Conservation (phyloP, 2,888 invertebrate species). For the Drosophila barbarae region DNA sequence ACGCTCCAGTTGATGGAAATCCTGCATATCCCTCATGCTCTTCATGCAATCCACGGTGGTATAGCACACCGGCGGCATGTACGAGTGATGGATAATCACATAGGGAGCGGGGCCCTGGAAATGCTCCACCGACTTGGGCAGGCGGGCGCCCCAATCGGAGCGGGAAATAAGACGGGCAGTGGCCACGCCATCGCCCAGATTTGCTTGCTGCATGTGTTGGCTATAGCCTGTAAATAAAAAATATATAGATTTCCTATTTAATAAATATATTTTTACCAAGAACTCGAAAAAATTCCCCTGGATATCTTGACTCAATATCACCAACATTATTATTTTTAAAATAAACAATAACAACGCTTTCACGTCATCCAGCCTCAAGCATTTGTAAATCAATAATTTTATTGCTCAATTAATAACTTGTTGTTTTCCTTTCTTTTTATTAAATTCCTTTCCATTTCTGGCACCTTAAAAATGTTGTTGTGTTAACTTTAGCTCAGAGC, state of each 20-base stretch:
- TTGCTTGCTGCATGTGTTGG: slow-evolving; percentile 62
- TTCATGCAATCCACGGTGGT: slow-evolving; percentile 81
- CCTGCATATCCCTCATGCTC: slow-evolving; percentile 85
- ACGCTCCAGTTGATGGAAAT: slow-evolving; percentile 82
- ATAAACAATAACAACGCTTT: background rate
- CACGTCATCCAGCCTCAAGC: background rate
- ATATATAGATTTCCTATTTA: slow-evolving; percentile 20
- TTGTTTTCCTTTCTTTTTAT: background rate
- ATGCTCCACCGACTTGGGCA: slow-evolving; percentile 79
- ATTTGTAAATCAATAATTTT: background rate
- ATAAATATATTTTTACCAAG: background rate
- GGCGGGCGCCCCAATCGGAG: slow-evolving; percentile 83
- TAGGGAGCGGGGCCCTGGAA: slow-evolving; percentile 83
- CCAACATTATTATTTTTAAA: background rate
- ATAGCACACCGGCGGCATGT: slow-evolving; percentile 83
- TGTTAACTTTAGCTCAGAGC: slow-evolving; percentile 3
- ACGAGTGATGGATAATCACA: slow-evolving; percentile 87
- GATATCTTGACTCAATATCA: background rate
- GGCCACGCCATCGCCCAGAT: slow-evolving; percentile 21
- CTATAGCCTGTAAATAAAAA: slow-evolving; percentile 59
- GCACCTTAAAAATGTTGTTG: background rate
- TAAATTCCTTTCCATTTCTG: slow-evolving; percentile 16
- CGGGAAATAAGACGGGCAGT: slow-evolving; percentile 78
- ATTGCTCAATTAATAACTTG: slow-evolving; percentile 1
- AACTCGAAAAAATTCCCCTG: background rate